Conservation (phyloP, 2,797 vertebrate species). For the Siniperca obscura region DNA sequence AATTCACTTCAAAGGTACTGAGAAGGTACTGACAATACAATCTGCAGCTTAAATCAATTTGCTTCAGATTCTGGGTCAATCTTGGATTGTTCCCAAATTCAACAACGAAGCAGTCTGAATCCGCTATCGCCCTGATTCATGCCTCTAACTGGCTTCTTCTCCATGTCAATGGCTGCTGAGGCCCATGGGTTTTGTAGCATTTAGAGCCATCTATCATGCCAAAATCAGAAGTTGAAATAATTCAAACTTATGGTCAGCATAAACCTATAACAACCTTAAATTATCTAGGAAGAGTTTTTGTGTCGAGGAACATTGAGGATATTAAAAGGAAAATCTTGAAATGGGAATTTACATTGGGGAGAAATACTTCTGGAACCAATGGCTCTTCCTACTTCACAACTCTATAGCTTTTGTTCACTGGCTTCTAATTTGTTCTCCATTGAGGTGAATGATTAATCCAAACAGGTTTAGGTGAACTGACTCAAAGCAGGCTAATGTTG, state of each 20-base stretch:
- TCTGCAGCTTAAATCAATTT: too few relatives aligned
- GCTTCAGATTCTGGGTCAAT: not conserved
- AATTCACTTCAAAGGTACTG: too few relatives aligned
- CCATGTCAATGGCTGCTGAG: not conserved
- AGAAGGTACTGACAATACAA: too few relatives aligned
- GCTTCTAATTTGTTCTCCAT: not conserved
- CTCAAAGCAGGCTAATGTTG: not conserved
- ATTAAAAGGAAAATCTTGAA: too few relatives aligned
- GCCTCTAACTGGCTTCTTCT: not conserved
- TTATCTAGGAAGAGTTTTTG: too few relatives aligned
- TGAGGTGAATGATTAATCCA: not conserved
- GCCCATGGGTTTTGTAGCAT: not conserved
- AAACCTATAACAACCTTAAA: too few relatives aligned
- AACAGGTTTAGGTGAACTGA: not conserved
- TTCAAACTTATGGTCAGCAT: not conserved
- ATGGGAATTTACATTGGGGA: too few relatives aligned
- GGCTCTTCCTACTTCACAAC: too few relatives aligned
- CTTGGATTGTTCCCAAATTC: not conserved
- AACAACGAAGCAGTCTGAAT: not conserved
- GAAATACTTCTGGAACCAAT: too few relatives aligned
- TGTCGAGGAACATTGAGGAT: too few relatives aligned
- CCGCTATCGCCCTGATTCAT: not conserved
- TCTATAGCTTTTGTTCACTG: not conserved
- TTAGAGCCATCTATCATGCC: not conserved
- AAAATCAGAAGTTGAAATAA: too few relatives aligned